Conservation (phyloP, 2,797 vertebrate genomes). For the Amazona ochrocephala region DNA sequence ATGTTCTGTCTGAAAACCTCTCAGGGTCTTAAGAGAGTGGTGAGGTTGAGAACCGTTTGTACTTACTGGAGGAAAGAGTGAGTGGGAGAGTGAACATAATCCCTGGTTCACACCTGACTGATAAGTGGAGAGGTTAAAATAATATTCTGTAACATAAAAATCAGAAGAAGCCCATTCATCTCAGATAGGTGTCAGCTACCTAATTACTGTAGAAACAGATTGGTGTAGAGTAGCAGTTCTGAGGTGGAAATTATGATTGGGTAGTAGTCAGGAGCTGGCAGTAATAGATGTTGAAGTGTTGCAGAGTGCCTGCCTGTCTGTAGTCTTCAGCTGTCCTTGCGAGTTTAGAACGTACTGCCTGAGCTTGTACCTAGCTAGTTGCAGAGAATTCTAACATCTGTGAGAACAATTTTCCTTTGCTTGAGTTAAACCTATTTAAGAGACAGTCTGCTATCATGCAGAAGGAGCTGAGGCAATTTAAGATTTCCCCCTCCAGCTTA, state of each 20-base stretch:
- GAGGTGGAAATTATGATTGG: neutral
- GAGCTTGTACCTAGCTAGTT: neutral
- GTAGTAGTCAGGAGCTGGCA: neutral
- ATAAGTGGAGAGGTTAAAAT: neutral
- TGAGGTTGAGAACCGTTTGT: neutral
- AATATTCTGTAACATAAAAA: neutral
- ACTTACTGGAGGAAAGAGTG: neutral
- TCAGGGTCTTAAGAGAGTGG: neutral
- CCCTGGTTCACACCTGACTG: neutral
- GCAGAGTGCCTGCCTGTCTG: neutral
- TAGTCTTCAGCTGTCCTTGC: neutral
- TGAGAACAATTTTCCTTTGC: neutral
- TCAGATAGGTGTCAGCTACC: neutral
- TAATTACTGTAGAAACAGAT: neutral
- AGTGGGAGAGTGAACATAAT: neutral
- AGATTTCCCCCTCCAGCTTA: neutral
- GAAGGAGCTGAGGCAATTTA: neutral
- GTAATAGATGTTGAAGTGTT: neutral
- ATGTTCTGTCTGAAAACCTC: neutral
- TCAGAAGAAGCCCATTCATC: neutral
- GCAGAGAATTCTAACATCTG: neutral
- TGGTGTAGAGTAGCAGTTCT: neutral
- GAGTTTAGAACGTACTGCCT: neutral
- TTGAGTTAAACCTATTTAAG: neutral
- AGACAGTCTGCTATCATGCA: neutral